These are phyloP conservation scores for Bimastos eiseni DNA, from an alignment of 2,888 invertebrate genomes.

Conservation along the genomic window DNA sequence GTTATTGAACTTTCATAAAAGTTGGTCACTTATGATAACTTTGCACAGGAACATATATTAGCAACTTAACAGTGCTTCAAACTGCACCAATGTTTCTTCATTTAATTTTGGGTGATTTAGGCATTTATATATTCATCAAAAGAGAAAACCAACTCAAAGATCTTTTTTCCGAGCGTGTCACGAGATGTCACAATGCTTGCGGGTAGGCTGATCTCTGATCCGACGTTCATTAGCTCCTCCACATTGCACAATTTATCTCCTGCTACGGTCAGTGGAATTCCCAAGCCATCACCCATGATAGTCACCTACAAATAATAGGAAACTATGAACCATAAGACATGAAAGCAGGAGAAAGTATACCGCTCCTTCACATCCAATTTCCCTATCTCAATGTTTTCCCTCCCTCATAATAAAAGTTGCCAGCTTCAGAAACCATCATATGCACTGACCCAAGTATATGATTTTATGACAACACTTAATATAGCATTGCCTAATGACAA, in stretches of 20 bases:
- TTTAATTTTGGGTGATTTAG: not conserved
- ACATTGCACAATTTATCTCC: conserved; percentile 53
- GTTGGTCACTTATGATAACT: not conserved
- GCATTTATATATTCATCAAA: not conserved
- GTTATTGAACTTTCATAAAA: not conserved
- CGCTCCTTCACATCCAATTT: too few species aligned
- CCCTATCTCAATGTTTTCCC: too few species aligned
- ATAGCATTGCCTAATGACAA: too few species aligned
- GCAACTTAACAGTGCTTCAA: not conserved
- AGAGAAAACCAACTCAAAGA: conserved; percentile 41
- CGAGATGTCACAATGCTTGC: conserved; percentile 28
- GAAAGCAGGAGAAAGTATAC: not conserved
- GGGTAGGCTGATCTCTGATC: conserved; percentile 44
- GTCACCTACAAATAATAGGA: conserved; percentile 48
- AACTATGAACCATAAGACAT: not conserved
- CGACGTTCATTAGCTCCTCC: conserved; percentile 49
- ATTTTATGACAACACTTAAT: too few species aligned
- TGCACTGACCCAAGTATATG: too few species aligned
- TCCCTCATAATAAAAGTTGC: too few species aligned
- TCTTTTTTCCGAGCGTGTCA: conserved; percentile 37
- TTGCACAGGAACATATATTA: not conserved
- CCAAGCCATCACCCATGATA: conserved; percentile 54
- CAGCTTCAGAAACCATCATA: too few species aligned
- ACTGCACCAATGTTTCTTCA: not conserved
- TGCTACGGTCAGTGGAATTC: conserved; percentile 48